These are phyloP conservation scores for Nesometra sesokonis DNA, from an alignment of 35 echinoderm and acorn worm species.

Conservation along the genomic window DNA sequence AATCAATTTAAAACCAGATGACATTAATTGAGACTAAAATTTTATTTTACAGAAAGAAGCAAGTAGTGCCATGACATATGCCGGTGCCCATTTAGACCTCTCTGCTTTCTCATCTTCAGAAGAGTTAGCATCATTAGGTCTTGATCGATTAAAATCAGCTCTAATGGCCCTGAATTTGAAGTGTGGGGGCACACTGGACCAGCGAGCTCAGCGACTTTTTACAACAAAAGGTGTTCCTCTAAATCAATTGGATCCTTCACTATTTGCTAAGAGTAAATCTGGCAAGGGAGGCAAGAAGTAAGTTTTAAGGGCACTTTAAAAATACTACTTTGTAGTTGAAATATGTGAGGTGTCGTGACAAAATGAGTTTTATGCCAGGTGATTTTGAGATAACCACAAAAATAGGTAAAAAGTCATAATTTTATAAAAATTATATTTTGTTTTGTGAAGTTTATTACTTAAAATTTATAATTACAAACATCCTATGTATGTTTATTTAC, in stretches of 20 bases:
- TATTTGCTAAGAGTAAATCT: slow-evolving; percentile 96
- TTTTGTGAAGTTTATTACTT: too few relatives aligned
- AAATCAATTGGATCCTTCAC: slow-evolving; percentile 63
- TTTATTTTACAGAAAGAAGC: slow-evolving; percentile 83
- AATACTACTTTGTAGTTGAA: not conserved
- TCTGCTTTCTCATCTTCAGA: slow-evolving; percentile 97
- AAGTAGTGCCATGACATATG: slow-evolving; percentile 80
- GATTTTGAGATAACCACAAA: too few relatives aligned
- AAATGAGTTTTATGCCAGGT: too few relatives aligned
- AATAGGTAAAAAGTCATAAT: too few relatives aligned
- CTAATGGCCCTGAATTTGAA: slow-evolving; percentile 88
- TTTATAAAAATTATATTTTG: too few relatives aligned
- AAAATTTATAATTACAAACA: too few relatives aligned
- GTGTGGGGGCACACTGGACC: slow-evolving; percentile 88
- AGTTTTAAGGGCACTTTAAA: not conserved
- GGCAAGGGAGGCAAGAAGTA: slow-evolving; percentile 84
- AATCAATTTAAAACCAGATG: too few relatives aligned
- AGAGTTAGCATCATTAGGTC: slow-evolving; percentile 91
- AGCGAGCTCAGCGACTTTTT: slow-evolving; percentile 82
- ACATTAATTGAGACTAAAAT: too few relatives aligned
- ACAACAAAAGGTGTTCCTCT: slow-evolving; percentile 82
- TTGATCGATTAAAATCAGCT: slow-evolving; percentile 93
- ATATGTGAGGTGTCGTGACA: too few relatives aligned
- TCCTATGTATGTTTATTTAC: too few relatives aligned
- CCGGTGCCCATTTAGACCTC: slow-evolving; percentile 93